Conservation (phyloP, 2,888 invertebrate species). For the Leptopilina drosophilae region DNA sequence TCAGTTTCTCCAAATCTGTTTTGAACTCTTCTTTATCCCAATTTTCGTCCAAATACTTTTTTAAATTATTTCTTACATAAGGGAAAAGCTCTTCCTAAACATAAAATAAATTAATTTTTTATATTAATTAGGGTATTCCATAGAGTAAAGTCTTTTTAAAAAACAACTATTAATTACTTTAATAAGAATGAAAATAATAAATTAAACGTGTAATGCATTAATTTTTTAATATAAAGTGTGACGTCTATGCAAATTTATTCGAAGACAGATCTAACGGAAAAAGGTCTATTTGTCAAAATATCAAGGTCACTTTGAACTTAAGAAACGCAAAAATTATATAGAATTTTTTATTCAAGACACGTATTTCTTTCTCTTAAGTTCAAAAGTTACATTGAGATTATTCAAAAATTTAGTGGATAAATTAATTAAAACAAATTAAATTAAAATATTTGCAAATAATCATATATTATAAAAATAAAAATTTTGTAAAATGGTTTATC, state of each 20-base stretch:
- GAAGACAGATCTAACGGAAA: background rate
- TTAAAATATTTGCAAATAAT: no score
- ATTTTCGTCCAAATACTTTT: slow-evolving; percentile 83
- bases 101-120: slow-evolving; percentile 37
- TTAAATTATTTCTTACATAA: slow-evolving; percentile 86
- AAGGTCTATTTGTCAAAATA: background rate
- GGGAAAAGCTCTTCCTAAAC: slow-evolving; percentile 87
- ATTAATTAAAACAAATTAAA: no score
- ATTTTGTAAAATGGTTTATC: no score
- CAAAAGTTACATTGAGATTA: no score
- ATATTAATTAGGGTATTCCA: no score
- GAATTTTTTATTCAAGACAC: no score
- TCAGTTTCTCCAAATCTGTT: slow-evolving; percentile 82
- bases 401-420: no score
- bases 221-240: no score
- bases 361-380: no score
- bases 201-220: no score
- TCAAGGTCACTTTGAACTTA: background rate
- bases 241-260: slow-evolving; percentile 31
- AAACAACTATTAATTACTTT: background rate
- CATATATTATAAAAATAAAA: no score
- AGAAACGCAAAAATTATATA: no score
- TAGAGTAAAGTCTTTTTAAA: background rate
- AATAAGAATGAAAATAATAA: background rate
- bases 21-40: slow-evolving; percentile 86